Base-by-base conservation (phyloP, 1,140 invertebrate species). In the Ctenoplectra terminalis region DNA sequence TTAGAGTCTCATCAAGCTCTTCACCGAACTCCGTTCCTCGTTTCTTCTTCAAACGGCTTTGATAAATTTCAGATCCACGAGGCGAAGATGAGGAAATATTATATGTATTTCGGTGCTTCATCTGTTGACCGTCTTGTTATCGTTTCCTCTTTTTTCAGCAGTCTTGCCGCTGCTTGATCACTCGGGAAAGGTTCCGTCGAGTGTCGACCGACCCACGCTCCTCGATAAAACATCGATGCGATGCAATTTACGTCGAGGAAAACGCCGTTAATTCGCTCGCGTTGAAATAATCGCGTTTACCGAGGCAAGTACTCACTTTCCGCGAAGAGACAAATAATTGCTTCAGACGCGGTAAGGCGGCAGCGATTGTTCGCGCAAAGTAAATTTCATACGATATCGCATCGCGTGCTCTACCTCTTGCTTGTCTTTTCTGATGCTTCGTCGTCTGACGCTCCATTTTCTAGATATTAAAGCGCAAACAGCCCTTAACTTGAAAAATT, bases 1-100 rank as follows among this genome's bases (percentile, higher is more conserved):
- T 75, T 66, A 75, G 58, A 81, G 56, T 56, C 71, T 81, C 78
- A 37, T 81, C 71, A 54, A 73, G 46, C 78, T 80, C 78, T 73
- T 78, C 66, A 70, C 50, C 37, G 66, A 34, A n/a, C 78, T 48
- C 54, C 66, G 58, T 31, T 43, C 60, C 50, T 56, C 31, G 29
- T 23, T 58, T 66, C 71, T 66, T 74, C 78, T 40, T 75, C 61
- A 58, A 81, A 81, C 71, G 60, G 50, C 61, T 81, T 75, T 74
- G 50, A 37, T 23, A 64, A 66, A 75, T 73, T 81, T 75, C 34
- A 46, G 11, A 64, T 43, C 26, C 26, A 5, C 8, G 37, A 56
- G 1, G n/a, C 23, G 29, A 5, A 31, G n/a, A 4, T 17, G 34
- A 46, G 46, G 34, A 72, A 61, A n/a, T n/a, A n/a, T n/a, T n/a